Conservation (phyloP, 1,140 invertebrate genomes). For the Thaumatotibia leucotreta region DNA sequence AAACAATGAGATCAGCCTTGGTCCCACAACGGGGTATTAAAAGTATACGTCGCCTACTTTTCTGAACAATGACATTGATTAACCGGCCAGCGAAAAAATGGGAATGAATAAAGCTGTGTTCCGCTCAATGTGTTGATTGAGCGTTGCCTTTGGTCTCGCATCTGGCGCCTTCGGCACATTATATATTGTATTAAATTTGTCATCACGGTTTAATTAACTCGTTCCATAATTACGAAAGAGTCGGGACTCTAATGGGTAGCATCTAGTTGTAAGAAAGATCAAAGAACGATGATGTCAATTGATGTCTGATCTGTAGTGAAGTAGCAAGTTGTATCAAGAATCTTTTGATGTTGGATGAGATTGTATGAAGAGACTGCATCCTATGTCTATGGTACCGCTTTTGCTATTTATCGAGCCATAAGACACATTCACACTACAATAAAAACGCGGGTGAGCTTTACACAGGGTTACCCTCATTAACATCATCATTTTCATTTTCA, state of each 20-base stretch:
- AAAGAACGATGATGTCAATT: too few species aligned
- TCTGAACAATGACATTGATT: slow-evolving; percentile 50
- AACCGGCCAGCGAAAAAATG: slow-evolving; percentile 6
- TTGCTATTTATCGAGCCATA: too few species aligned
- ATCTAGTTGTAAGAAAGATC: neutral
- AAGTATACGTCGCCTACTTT: slow-evolving; percentile 25
- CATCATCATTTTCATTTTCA: too few species aligned
- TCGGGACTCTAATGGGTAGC: neutral
- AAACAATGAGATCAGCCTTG: slow-evolving; percentile 72
- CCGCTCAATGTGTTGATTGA: neutral
- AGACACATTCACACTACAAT: too few species aligned
- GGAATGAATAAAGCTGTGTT: slow-evolving; percentile 2
- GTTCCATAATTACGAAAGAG: neutral
- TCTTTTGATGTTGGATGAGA: neutral
- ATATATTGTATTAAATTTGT: slow-evolving; percentile 7
- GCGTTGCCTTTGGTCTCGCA: neutral
- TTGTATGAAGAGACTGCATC: neutral
- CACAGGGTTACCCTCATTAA: too few species aligned
- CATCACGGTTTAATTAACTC: slow-evolving; percentile 7
- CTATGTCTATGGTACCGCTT: too few species aligned
- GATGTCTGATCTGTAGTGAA: neutral
- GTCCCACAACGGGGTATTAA: slow-evolving; percentile 40
- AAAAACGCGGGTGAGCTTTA: too few species aligned
- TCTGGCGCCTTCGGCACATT: neutral
- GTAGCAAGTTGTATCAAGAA: neutral